Conservation (phyloP, 2,113 vertebrate species). For the Genyomyrus donnyi region DNA sequence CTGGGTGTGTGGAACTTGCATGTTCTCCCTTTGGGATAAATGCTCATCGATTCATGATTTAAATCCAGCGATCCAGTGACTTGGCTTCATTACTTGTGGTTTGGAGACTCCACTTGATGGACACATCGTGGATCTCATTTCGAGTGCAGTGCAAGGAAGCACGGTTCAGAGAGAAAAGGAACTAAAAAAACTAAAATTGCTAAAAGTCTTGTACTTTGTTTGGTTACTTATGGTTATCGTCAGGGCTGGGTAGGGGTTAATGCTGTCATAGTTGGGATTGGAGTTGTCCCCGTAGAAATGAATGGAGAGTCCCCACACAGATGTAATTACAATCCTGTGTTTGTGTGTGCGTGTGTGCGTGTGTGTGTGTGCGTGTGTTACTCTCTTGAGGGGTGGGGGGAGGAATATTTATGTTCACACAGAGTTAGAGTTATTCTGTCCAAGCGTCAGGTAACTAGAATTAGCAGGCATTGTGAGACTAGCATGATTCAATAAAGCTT, state of each 20-base stretch:
- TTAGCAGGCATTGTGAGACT: neutral
- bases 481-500: neutral
- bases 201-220: neutral
- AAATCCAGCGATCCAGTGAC: neutral
- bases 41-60: neutral
- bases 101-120: neutral
- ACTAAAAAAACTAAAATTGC: neutral
- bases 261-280: neutral
- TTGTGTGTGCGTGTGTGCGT: neutral
- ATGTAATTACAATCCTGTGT: neutral
- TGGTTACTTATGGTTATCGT: neutral
- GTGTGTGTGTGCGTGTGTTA: neutral
- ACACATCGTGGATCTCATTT: neutral
- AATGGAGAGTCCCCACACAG: neutral
- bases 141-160: neutral
- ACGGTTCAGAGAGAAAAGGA: neutral
- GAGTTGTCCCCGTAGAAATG: neutral
- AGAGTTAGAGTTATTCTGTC: neutral
- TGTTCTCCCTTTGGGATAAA: neutral
- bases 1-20: neutral
- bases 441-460: neutral
- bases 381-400: neutral
- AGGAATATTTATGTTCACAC: neutral
- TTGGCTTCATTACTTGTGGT: neutral
- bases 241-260: neutral